Base-by-base conservation (phyloP, 1,140 invertebrate genomes). In the Geopemphigus sp. region DNA sequence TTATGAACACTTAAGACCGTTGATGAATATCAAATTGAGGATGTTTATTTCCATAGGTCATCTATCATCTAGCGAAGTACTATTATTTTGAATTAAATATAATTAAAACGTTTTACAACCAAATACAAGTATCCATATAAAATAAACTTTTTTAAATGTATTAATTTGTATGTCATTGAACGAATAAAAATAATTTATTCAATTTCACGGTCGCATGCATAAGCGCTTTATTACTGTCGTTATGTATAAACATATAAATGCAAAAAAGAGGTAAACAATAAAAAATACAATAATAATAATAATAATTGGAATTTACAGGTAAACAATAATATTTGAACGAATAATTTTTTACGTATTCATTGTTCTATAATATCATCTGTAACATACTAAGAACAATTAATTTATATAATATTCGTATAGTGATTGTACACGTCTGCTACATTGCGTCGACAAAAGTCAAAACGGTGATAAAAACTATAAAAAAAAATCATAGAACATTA, bases 51-150 rank as follows among this genome's bases (percentile, higher is more conserved):
- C n/a, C 14, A 11, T 56, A 59, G 53, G 22, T 1, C 19, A 39
- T 39, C 57, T 74, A 74, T 59, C 72, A 76, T 59, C 72, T 57
- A 76, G 72, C 72, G 54, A 76, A 76, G 32, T 59, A 73, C 22
- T 68, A 24, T 68, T 32, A 3, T 53, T 17, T 72, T 50, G 45
- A 54, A 54, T 54, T 12, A 54, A 54, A 72, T 10, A 29, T 19
- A 54, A 54, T 17, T 63, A 32, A 32, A 63, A 29, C 15, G 3
- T 32, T 57, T 57, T 12, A 1, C 1, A 50, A 12, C 14, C 47
- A 14, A 50, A 50, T 50, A 50, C 47, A 50, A 50, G 12, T 32
- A 63, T 63, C 17, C 29, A n/a, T 32, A 29, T 6, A 63, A 63
- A 39, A 63, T 22, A 22, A 22, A 50, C 12, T 19, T 11, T 17